These are phyloP conservation scores for Caligus rogercresseyi DNA, from an alignment of 1,140 invertebrate genomes.

Conservation along the genomic window DNA sequence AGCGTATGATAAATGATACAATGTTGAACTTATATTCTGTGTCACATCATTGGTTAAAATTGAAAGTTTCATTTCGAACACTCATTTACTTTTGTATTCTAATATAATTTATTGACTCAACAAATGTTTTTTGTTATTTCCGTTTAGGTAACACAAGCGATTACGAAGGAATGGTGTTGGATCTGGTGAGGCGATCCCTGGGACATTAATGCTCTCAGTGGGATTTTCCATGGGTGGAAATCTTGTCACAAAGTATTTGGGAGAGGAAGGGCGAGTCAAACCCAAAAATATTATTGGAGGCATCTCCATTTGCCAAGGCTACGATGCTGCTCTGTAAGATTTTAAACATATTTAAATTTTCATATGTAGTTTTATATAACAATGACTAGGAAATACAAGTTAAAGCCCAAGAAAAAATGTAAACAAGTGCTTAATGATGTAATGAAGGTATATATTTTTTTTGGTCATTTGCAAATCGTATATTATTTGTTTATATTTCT, in stretches of 20 bases:
- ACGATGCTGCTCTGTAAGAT: conserved; percentile 43
- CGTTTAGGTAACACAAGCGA: conserved; percentile 61
- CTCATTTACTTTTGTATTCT: no score
- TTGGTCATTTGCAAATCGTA: no score
- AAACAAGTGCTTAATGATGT: no score
- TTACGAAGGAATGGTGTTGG: conserved; percentile 55
- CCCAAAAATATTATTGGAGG: conserved; percentile 56
- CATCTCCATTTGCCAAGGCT: conserved; percentile 77
- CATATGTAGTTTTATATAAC: conserved; percentile 16
- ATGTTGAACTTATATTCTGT: no score
- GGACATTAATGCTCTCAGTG: conserved; percentile 55
- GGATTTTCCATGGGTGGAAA: conserved; percentile 82
- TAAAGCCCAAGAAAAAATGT: no score
- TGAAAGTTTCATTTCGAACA: no score
- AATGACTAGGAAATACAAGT: background rate
- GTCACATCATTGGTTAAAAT: no score
- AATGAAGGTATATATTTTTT: no score
- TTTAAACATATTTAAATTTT: conserved; percentile 10
- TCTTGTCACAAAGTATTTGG: conserved; percentile 69
- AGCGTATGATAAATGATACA: no score
- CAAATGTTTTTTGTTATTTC: conserved; percentile 15
- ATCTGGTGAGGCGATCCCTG: conserved; percentile 32
- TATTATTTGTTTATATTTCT: no score
- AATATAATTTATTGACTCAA: no score
- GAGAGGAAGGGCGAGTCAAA: conserved; percentile 44